Evolutionary conservation across 1,140 invertebrate species (phyloP).

Genomic region (Nymphalis io): DNA sequence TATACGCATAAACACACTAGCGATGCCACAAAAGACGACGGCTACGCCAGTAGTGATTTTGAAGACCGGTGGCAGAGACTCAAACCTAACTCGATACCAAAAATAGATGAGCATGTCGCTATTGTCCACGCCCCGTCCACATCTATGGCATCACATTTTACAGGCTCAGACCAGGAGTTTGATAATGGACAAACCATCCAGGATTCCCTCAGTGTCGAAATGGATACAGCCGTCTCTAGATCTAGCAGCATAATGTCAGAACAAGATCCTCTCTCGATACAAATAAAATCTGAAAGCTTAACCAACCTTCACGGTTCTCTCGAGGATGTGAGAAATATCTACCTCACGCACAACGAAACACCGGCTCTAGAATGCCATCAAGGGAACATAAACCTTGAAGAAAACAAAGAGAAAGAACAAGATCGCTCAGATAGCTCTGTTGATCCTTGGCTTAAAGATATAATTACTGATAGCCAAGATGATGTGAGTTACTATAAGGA

Average conservation of each 20-base stretch:
- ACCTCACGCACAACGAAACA: constrained; percentile 68
- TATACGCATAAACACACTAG: constrained; percentile 65
- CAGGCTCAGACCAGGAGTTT: constrained; percentile 58
- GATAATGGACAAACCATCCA: constrained; percentile 55
- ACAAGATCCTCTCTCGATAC: constrained; percentile 68
- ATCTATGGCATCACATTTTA: constrained; percentile 59
- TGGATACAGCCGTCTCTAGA: constrained; percentile 68
- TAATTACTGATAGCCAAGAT: constrained; percentile 78
- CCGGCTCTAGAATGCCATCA: constrained; percentile 68
- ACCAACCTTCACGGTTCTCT: constrained; percentile 83
- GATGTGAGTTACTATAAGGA: constrained; percentile 82
- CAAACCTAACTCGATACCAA: constrained; percentile 83
- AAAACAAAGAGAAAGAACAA: constrained; percentile 57
- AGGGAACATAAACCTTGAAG: constrained; percentile 62
- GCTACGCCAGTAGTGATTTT: constrained; percentile 82
- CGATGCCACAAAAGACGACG: constrained; percentile 47
- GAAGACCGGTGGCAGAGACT: constrained; percentile 85
- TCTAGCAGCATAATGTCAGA: constrained; percentile 76
- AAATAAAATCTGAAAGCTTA: constrained; percentile 78
- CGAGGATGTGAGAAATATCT: constrained; percentile 80
- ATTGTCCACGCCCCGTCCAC: constrained; percentile 68
- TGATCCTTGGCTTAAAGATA: constrained; percentile 82
- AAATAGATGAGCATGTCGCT: constrained; percentile 79
- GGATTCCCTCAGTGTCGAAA: constrained; percentile 63
- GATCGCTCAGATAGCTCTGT: constrained; percentile 70